Evolutionary conservation across 1,140 invertebrate genomes (phyloP), one percentile per base, ranked within the genome.

Genomic region (Papilio dardanus): DNA sequence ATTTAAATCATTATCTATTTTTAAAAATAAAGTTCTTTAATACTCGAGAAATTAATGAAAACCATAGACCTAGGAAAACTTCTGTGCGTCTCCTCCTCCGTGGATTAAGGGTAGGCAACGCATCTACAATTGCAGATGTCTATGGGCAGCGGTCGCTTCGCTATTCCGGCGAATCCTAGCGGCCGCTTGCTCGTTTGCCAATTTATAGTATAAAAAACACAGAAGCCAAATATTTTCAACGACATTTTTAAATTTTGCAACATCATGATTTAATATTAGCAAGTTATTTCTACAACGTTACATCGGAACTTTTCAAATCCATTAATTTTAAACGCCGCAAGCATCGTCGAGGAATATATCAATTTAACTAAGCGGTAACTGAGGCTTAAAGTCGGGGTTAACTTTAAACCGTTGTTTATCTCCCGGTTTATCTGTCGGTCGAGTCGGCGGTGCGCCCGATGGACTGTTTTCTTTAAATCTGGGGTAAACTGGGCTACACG

Each of bases 391-490:
- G 71, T 30, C 69, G 69, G 69, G 69, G 24, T 71, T 71, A 71
- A 71, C 40, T 71, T 71, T 71, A 71, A 71, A 71, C 69, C 69
- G 40, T 71, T 71, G 69, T 71, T 71, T 71, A 71, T 71, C 69
- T 71, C 21, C 28, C 69, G 69, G 69, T 71, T 71, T 71, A 76
- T 46, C 37, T 66, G 19, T 8, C 54, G 65, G 67, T 58, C 37
- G 31, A 42, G 66, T 62, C 67, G 28, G 75, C 68, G 50, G 33
- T 54, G 33, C 67, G 35, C 50, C 46, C 69, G 71, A 54, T 54
- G 71, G 71, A 54, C 76, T 37, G 35, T 80, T 80, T 77, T 80
- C 79, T 80, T 77, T 80, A 74, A 76, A 80, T 80, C 79, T 77
- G 40, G 79, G 76, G 66, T 80, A 80, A 80, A 71, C 75, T 76